These are phyloP conservation scores for Pegoplata infirma DNA, from an alignment of 2,888 invertebrate genomes.

Conservation along the genomic window DNA sequence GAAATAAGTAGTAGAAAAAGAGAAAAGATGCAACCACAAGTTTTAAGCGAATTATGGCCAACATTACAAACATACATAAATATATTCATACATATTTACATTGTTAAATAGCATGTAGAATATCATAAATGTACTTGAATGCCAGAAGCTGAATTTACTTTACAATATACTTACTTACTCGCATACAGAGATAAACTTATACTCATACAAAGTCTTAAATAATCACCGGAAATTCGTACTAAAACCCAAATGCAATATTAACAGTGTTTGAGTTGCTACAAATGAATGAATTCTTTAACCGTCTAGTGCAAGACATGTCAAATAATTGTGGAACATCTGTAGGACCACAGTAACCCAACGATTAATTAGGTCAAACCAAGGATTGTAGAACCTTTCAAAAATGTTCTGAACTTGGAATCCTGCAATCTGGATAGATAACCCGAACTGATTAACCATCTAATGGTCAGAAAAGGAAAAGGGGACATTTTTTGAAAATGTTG, in stretches of 20 bases:
- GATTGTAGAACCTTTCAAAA: too few relatives aligned
- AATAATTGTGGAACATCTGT: too few relatives aligned
- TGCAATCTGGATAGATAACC: too few relatives aligned
- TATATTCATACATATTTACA: background rate
- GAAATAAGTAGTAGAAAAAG: conserved; percentile 7
- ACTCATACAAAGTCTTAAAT: conserved; percentile 34
- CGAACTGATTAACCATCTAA: too few relatives aligned
- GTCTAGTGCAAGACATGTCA: background rate
- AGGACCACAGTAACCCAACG: too few relatives aligned
- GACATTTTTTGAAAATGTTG: too few relatives aligned
- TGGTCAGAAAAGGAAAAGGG: too few relatives aligned
- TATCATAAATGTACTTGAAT: conserved; percentile 26
- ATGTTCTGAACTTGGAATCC: too few relatives aligned
- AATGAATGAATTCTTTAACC: background rate
- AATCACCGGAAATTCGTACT: conserved; percentile 48
- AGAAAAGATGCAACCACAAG: conserved; percentile 41
- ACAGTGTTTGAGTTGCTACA: too few relatives aligned
- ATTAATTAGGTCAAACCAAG: too few relatives aligned
- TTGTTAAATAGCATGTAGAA: background rate
- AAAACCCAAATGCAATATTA: conserved; percentile 28
- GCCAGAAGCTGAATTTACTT: conserved; percentile 17
- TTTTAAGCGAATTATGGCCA: conserved; percentile 41
- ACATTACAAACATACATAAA: conserved; percentile 11
- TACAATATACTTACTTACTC: conserved; percentile 17
- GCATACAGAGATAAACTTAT: conserved; percentile 7